phyloP scores from a whole-genome alignment of 1,140 invertebrate species.

The Nebria ingens region DNA sequence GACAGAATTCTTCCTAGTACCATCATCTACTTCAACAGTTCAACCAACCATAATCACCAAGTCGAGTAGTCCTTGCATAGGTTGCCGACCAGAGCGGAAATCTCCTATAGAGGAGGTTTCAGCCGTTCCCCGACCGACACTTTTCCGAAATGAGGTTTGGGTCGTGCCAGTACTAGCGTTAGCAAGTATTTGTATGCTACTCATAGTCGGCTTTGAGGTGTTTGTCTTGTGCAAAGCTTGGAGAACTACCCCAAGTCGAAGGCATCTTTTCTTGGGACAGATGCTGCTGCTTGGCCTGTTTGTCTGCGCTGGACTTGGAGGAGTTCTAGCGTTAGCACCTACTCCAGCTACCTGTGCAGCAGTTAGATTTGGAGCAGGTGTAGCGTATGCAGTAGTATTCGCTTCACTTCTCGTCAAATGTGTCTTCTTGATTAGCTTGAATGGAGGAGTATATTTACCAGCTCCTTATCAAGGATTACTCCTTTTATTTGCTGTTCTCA shows the following conservation, averaged over 20 bases:
- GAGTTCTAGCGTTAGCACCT: slow-evolving; percentile 68
- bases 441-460: slow-evolving; percentile 85
- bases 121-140: slow-evolving; percentile 20
- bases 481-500: slow-evolving; percentile 78
- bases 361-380: slow-evolving; percentile 72
- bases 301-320: slow-evolving; percentile 66
- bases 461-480: slow-evolving; percentile 83
- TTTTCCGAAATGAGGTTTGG: slow-evolving; percentile 67
- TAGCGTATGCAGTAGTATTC: slow-evolving; percentile 82
- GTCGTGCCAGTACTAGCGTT: slow-evolving; percentile 73
- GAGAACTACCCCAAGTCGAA: slow-evolving; percentile 67
- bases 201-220: slow-evolving; percentile 75
- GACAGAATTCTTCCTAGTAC: slow-evolving; percentile 66
- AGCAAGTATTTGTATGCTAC: slow-evolving; percentile 64
- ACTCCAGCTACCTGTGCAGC: slow-evolving; percentile 72
- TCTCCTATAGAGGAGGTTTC: slow-evolving; percentile 15
- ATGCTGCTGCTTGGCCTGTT: slow-evolving; percentile 81
- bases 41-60: slow-evolving; percentile 25
- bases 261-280: slow-evolving; percentile 85
- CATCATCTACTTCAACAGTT: slow-evolving; percentile 31
- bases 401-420: slow-evolving; percentile 87
- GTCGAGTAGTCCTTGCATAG: slow-evolving; percentile 15
- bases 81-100: slow-evolving; percentile 21
- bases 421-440: slow-evolving; percentile 83
- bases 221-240: slow-evolving; percentile 83